These are phyloP conservation scores for zebrafish (Danio rerio) DNA, from an alignment of 2,113 vertebrate species.

Conservation along the genomic window DNA sequence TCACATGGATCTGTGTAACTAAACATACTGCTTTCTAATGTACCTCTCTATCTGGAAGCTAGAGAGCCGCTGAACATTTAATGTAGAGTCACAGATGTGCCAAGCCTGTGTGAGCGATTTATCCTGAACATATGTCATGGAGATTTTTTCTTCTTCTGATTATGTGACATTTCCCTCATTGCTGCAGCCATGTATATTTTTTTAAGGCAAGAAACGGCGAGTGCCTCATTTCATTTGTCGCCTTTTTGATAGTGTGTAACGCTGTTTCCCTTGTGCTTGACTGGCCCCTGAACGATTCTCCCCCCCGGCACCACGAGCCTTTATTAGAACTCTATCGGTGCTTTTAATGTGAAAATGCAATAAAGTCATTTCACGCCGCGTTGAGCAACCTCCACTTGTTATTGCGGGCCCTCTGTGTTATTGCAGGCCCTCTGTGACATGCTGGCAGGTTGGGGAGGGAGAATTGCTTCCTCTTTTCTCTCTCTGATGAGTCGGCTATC, in stretches of 20 bases:
- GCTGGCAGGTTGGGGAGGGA: slow-evolving; percentile 38
- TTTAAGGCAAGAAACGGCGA: slow-evolving; percentile 35
- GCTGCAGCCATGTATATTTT: slow-evolving; percentile 34
- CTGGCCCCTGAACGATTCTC: slow-evolving; percentile 69
- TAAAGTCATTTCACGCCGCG: slow-evolving; percentile 81
- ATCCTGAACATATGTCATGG: slow-evolving; percentile 5
- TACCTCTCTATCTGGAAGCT: background rate
- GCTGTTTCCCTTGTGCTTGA: slow-evolving; percentile 56
- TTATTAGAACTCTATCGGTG: slow-evolving; percentile 79
- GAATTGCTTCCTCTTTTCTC: slow-evolving; percentile 29
- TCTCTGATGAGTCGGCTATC: slow-evolving; percentile 34
- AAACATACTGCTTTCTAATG: background rate
- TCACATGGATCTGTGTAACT: background rate
- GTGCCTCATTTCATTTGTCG: slow-evolving; percentile 64
- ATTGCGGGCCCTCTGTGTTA: slow-evolving; percentile 70
- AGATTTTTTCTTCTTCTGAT: slow-evolving; percentile 15
- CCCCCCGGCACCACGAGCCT: slow-evolving; percentile 68
- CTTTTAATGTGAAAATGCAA: slow-evolving; percentile 80
- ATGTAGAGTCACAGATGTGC: background rate
- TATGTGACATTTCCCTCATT: slow-evolving; percentile 28
- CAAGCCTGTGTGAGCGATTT: slow-evolving; percentile 26
- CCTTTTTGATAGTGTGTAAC: slow-evolving; percentile 63
- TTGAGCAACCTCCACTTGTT: slow-evolving; percentile 79
- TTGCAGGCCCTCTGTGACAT: slow-evolving; percentile 72
- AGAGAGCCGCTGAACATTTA: background rate